Evolutionary conservation across 2,797 vertebrate species (phyloP), one percentile per base, ranked within the genome.

Genomic region (Syngnathus acus): DNA sequence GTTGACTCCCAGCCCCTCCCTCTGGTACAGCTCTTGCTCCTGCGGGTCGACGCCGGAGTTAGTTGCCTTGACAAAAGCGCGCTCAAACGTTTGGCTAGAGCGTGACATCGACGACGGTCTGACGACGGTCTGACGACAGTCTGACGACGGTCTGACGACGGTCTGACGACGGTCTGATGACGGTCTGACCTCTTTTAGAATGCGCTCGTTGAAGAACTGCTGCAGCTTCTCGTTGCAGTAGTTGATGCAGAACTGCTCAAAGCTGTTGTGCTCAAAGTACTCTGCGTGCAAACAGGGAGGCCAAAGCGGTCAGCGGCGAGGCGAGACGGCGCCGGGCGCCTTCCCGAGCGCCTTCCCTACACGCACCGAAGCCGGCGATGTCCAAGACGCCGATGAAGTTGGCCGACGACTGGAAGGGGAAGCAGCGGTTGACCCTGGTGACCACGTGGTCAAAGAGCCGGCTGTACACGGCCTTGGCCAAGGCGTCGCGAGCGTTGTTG

Each of bases 231-330:
- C 96, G 78, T 98, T 98, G 84, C 97, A 99, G 88, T 98, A 99
- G 92, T 98, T 98, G 87, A 99, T 99, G 88, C 96, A 99, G 89
- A 99, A 99, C 69, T 99, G 97, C 86, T 99, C 97, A 72, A 95
- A 99, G 89, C 97, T 99, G 92, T 99, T 99, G 90, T 95, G 96
- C 77, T 99, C 97, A 85, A 99, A 99, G 83, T 99, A 99, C 79
- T 99, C 97, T 99, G 93, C 51, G 26, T 6, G 81, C 73, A 2
- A 43, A 38, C 23, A 37, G 23, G 32, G 38, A 37, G 23, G 3
- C 26, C 4, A 17, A 38, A 1, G 1, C 19, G 38, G 26, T 39
- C 45, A 51, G n/a, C 47, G 17, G 63, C 37, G 10, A 21, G 13
- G 9, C 6, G 14, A 1, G 2, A 19, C 5, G 14, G 39, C 54